Percentiles rank a stretch among this genome's conserved stretches.
These are phyloP conservation scores for Cataglyphis albicans DNA, from an alignment of 2,888 invertebrate species.

Conservation along the genomic window DNA sequence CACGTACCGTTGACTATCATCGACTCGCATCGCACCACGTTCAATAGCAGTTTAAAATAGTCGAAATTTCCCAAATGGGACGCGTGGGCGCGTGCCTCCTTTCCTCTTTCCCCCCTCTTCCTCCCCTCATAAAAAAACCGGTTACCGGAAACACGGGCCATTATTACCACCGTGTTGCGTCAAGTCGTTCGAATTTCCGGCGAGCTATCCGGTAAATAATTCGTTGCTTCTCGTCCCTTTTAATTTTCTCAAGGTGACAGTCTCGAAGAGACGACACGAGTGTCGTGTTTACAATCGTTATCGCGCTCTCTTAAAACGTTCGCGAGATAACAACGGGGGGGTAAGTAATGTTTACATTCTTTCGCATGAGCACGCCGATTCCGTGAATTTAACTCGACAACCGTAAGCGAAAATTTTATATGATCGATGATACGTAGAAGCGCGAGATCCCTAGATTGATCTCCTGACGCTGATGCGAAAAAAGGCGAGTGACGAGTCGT, in stretches of 20 bases:
- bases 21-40: conserved; percentile 1
- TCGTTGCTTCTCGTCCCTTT: neutral
- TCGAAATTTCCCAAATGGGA: conserved; percentile 19
- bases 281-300: conserved; percentile 41
- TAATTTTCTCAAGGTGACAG: neutral
- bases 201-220: neutral
- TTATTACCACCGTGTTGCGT: conserved; percentile 31
- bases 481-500: neutral
- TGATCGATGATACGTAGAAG: neutral
- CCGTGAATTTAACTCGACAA: neutral
- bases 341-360: conserved; percentile 25
- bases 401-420: neutral
- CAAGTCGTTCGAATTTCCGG: conserved; percentile 26
- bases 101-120: neutral
- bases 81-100: neutral
- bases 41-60: conserved; percentile 44
- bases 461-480: neutral
- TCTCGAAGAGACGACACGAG: neutral
- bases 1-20: conserved; percentile 36
- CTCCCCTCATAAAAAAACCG: neutral
- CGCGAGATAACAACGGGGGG: conserved; percentile 26
- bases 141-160: conserved; percentile 30
- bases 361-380: neutral
- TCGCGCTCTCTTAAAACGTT: neutral
- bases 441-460: neutral